phyloP scores from a whole-genome alignment of 2,888 invertebrate species.

The Cryptosula pallasiana region DNA sequence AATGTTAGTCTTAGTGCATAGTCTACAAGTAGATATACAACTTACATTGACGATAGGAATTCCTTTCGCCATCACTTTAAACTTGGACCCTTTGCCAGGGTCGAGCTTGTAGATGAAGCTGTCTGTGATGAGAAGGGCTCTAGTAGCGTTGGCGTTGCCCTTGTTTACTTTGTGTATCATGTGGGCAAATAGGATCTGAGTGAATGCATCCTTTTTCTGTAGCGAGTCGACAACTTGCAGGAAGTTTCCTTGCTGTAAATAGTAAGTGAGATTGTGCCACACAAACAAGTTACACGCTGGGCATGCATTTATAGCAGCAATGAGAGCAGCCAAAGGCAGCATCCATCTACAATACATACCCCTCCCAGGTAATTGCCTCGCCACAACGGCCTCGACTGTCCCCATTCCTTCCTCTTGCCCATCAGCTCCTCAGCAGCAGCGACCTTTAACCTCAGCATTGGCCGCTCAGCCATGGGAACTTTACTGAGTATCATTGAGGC shows the following conservation, averaged over 20 bases:
- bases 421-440: conserved; percentile 69
- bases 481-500: conserved; percentile 78
- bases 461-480: conserved; percentile 78
- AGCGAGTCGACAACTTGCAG: conserved; percentile 61
- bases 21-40: not conserved
- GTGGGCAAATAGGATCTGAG: conserved; percentile 42
- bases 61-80: conserved; percentile 81
- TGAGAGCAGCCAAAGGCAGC: not conserved
- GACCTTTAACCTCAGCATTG: conserved; percentile 75
- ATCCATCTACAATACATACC: conserved; percentile 35
- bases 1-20: too few relatives aligned
- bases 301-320: not conserved
- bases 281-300: not conserved
- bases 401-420: conserved; percentile 63
- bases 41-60: conserved; percentile 69
- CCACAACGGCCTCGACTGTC: conserved; percentile 69
- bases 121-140: conserved; percentile 83
- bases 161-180: conserved; percentile 60
- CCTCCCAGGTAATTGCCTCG: conserved; percentile 74
- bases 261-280: not conserved
- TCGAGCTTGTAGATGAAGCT: conserved; percentile 81
- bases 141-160: conserved; percentile 74
- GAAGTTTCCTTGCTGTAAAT: conserved; percentile 12
- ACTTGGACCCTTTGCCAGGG: conserved; percentile 62
- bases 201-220: conserved; percentile 64